phyloP scores from a whole-genome alignment of 1,140 invertebrate genomes.

The Brachionus sp. region DNA sequence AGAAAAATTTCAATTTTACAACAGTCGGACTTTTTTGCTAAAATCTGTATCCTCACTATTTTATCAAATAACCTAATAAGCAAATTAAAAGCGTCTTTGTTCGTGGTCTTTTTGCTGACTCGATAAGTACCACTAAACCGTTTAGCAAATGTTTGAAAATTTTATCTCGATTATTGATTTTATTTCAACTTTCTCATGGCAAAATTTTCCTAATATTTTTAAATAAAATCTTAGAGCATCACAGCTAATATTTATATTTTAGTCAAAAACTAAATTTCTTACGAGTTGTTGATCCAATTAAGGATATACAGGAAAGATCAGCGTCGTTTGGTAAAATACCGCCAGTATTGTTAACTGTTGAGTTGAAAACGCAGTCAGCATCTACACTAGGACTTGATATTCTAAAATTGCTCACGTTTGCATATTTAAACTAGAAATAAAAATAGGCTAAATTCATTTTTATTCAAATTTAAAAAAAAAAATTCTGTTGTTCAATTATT shows the following conservation, averaged over 20 bases:
- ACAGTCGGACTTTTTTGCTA: not conserved
- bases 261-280: not conserved
- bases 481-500: not conserved
- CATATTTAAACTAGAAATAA: not conserved
- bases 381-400: not conserved
- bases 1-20: not conserved
- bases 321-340: slow-evolving; percentile 1
- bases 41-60: not conserved
- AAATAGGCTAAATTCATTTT: not conserved
- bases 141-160: not conserved
- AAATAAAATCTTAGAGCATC: not conserved
- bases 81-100: not conserved
- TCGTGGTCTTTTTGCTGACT: not conserved
- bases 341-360: slow-evolving; percentile 8
- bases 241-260: not conserved
- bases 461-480: not conserved
- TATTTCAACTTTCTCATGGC: not conserved
- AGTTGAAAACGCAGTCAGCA: slow-evolving; percentile 17
- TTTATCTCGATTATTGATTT: not conserved
- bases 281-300: not conserved
- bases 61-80: not conserved
- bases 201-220: not conserved
- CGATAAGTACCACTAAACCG: not conserved
- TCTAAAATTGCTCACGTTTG: slow-evolving; percentile 9
- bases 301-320: slow-evolving; percentile 30